Evolutionary conservation across 2,888 invertebrate genomes (phyloP).

Genomic region (Sphaerophoria rueppellii): DNA sequence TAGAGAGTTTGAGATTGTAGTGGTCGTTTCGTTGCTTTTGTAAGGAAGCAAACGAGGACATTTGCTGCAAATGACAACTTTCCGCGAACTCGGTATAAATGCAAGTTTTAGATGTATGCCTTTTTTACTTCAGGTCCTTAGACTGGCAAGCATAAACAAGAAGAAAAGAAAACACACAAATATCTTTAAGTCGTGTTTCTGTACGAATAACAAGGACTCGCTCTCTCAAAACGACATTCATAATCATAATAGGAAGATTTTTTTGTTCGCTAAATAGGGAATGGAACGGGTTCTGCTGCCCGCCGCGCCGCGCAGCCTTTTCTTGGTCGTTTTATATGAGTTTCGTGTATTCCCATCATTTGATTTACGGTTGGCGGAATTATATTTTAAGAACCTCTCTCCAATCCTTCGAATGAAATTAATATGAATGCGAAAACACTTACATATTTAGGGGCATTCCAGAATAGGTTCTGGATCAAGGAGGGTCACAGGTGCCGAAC

Average conservation of each 20-base stretch:
- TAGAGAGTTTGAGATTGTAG: constrained; percentile 20
- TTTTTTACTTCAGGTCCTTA: constrained; percentile 49
- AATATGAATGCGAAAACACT: constrained; percentile 14
- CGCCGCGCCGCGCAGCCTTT: constrained; percentile 1
- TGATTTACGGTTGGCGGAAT: constrained; percentile 61
- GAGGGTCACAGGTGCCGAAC: constrained; percentile 69
- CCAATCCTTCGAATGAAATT: constrained; percentile 1
- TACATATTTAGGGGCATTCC: constrained; percentile 41
- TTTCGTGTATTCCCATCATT: constrained; percentile 47
- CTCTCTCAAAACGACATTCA: constrained; percentile 56
- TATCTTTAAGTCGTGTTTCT: constrained; percentile 42
- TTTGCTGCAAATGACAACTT: constrained; percentile 72
- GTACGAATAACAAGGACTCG: constrained; percentile 42
- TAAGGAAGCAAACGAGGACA: constrained; percentile 67
- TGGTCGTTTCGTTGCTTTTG: constrained; percentile 61
- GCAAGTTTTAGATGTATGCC: constrained; percentile 43
- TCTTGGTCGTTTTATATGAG: not conserved
- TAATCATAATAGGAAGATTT: constrained; percentile 54
- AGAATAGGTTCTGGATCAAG: constrained; percentile 36
- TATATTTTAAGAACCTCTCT: constrained; percentile 38
- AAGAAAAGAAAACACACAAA: not conserved
- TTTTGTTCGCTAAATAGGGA: constrained; percentile 24
- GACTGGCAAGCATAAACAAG: not conserved
- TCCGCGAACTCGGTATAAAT: constrained; percentile 31
- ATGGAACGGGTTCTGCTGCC: constrained; percentile 18